Conservation (phyloP, 2,797 vertebrate species). For the Telmatherina bonti region DNA sequence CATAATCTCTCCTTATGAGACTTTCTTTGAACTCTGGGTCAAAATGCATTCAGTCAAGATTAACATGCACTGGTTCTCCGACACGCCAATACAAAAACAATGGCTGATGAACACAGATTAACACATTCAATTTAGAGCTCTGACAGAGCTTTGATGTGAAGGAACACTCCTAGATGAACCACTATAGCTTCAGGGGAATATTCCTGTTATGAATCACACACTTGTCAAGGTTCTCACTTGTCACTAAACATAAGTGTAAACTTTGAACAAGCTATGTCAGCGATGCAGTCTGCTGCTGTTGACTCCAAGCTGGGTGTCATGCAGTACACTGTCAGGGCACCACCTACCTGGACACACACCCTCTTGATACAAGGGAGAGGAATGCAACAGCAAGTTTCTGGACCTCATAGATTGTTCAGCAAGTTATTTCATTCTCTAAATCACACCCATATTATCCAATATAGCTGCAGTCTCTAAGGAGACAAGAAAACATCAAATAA, state of each 20-base stretch:
- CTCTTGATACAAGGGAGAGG: slow-evolving; percentile 60
- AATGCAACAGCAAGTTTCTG: slow-evolving; percentile 59
- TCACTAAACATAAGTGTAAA: slow-evolving; percentile 47
- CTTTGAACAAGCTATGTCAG: slow-evolving; percentile 41
- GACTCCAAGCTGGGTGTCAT: slow-evolving; percentile 47
- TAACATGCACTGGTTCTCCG: slow-evolving; percentile 37
- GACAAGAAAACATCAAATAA: slow-evolving; percentile 66
- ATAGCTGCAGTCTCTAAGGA: slow-evolving; percentile 61
- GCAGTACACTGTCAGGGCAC: slow-evolving; percentile 28
- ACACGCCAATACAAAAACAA: slow-evolving; percentile 37
- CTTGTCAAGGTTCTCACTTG: slow-evolving; percentile 48
- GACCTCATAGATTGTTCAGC: slow-evolving; percentile 34
- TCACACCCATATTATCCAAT: slow-evolving; percentile 58
- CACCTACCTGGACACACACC: slow-evolving; percentile 75
- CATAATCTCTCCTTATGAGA: slow-evolving; percentile 26
- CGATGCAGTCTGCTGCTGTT: slow-evolving; percentile 22
- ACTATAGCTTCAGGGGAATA: slow-evolving; percentile 65
- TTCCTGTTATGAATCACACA: slow-evolving; percentile 71
- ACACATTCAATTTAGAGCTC: slow-evolving; percentile 33
- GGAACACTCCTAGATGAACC: slow-evolving; percentile 34
- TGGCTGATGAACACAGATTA: slow-evolving; percentile 69
- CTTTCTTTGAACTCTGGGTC: slow-evolving; percentile 33
- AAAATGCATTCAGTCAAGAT: slow-evolving; percentile 45
- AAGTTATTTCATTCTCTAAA: slow-evolving; percentile 66
- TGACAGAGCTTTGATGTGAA: slow-evolving; percentile 44